Evolutionary conservation across 2,888 invertebrate genomes (phyloP), one percentile per base, ranked within the genome.

Genomic region (Anorthoa munda): DNA sequence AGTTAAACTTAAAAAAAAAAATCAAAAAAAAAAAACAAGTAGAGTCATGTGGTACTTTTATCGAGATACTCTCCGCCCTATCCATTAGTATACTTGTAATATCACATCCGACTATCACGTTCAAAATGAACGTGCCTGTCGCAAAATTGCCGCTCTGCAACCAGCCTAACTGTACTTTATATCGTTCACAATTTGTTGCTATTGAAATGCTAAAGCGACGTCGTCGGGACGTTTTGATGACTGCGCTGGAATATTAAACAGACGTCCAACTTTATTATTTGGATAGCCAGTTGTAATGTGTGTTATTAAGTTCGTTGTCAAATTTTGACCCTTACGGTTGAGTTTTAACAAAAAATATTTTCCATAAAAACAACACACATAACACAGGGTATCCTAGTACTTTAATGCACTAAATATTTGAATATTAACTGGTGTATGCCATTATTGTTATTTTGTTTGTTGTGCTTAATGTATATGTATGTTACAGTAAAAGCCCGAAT

Each of bases 171-270:
- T 73, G 83, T 73, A 85, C 76, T 76, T 83, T 75, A 83, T 73
- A 77, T 80, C 75, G 81, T 71, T 56, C 70, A 77, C 85, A 87
- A 86, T 86, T 86, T 87, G 85, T 77, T 83, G 59, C 87, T 77
- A 86, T 86, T 86, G 81, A 86, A 86, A 86, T 86, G 86, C 75
- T 84, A 85, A 86, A 86, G 79, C 70, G 59, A 56, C 86, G 81
- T n/a, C n/a, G n/a, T 78, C 70, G 76, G 82, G 50, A 76, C 70
- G 53, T 79, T 85, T 76, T 58, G 67, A 65, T 26, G 31, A 60
- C 79, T 59, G 83, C 71, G 45, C 64, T 72, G 26, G 80, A 84
- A 87, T 82, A 78, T 73, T 68, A 73, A 86, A 67, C 64, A 65
- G 80, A 60, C 7, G 26, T 26, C 58, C 23, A 53, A 61, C 67